Evolutionary conservation across 92 coral and sea anemone species (phyloP), one percentile per base, ranked within the genome.

Genomic region (Porites lobata): DNA sequence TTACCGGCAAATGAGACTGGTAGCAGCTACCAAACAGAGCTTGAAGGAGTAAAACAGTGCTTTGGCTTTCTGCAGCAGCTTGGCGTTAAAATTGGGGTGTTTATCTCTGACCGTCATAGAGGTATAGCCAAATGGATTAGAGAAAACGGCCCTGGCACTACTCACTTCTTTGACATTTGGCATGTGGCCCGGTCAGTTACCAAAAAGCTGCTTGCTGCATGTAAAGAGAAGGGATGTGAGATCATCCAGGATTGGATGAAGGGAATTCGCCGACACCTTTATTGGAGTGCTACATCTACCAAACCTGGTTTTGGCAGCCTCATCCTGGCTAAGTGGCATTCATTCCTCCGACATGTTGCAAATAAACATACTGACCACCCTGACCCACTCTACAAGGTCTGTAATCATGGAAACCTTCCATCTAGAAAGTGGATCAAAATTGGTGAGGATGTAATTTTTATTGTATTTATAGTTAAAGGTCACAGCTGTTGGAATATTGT

Each of bases 231-330:
- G 59, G 88, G 90, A 1, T 89, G 88, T 81, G 90, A 85, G 43
- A 69, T 51, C 20, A 84, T 92, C 12, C 24, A 38, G n/a, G 62
- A 17, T 58, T 92, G 94, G 94, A 88, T 88, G 38, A 88, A 84
- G 72, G 92, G 86, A 12, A 85, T 92, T 9, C n/a, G 84, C 20
- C 26, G 71, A 4, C 90, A 89, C 50, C 21, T 92, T 50, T 92
- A 73, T 82, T 92, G 95, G 95, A 79, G 95, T 89, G 95, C 85
- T 10, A 85, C 93, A 12, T 92, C 95, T 21, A 89, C 95, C 20
- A 89, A 70, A 67, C 68, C 86, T 13, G 93, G 93, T n/a, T 92
- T 89, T 85, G 74, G 91, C 22, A 59, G 58, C 71, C 75, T 92
- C 9, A 92, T 89, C 10, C 78, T 74, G n/a, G 96, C 96, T 1